Evolutionary conservation across 2,888 invertebrate species (phyloP).

Genomic region (Amblyteles armatorius): DNA sequence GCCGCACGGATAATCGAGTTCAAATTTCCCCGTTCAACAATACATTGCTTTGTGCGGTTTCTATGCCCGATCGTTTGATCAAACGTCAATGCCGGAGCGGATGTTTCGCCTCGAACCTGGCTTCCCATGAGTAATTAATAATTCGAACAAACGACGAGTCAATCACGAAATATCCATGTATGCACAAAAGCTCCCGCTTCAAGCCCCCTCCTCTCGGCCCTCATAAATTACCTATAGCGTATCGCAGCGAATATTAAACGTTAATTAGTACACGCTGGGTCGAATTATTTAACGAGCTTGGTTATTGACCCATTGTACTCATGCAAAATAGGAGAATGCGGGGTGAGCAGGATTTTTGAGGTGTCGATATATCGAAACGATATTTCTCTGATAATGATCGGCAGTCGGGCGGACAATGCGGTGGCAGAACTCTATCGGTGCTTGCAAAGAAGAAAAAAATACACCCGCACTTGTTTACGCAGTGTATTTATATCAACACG

Average conservation of each 20-base stretch:
- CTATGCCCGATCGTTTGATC: conserved; percentile 58
- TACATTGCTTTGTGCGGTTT: conserved; percentile 36
- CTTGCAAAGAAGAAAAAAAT: neutral
- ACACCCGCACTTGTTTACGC: neutral
- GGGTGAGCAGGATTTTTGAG: neutral
- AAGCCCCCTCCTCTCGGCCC: neutral
- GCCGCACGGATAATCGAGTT: conserved; percentile 56
- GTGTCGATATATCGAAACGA: conserved; percentile 2
- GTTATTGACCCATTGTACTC: conserved; percentile 11
- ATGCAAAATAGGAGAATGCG: conserved; percentile 1
- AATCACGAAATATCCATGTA: conserved; percentile 38
- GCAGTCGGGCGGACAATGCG: conserved; percentile 9
- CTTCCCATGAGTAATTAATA: conserved; percentile 57
- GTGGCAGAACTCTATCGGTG: neutral
- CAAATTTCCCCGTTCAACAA: conserved; percentile 43
- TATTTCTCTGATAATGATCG: neutral
- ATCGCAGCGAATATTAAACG: conserved; percentile 40
- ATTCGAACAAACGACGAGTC: conserved; percentile 60
- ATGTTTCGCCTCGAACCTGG: conserved; percentile 44
- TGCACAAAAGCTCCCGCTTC: neutral
- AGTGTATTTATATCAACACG: neutral
- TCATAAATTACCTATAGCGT: conserved; percentile 24
- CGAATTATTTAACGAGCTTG: conserved; percentile 8
- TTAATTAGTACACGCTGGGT: conserved; percentile 47
- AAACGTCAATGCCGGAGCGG: conserved; percentile 56